phyloP scores from a whole-genome alignment of 35 echinoderm and acorn worm species.

The Heliocidaris erythrogramma region DNA sequence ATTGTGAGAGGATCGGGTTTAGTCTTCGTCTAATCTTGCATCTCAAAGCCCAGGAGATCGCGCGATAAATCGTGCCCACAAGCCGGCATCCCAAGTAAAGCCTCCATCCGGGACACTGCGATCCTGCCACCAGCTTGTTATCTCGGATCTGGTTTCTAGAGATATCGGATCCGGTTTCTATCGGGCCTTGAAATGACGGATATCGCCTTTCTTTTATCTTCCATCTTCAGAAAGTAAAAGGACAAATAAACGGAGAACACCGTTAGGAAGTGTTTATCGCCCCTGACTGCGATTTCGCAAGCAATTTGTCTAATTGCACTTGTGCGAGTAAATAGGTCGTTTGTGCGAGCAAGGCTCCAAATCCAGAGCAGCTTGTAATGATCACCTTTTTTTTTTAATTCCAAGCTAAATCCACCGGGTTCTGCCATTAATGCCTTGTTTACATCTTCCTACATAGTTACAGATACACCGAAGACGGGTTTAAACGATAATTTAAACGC shows the following conservation, averaged over 20 bases:
- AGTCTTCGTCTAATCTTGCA: background rate
- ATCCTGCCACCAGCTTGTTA: background rate
- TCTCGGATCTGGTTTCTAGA: background rate
- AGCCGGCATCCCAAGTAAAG: background rate
- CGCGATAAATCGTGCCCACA: slow-evolving; percentile 6
- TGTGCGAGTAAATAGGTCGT: background rate
- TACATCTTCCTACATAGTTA: background rate
- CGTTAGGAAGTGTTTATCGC: background rate
- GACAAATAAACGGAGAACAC: background rate
- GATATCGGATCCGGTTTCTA: background rate
- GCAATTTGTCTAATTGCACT: slow-evolving; percentile 34
- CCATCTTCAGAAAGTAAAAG: background rate
- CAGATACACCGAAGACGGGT: background rate
- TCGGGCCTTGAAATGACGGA: background rate
- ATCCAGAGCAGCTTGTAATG: background rate
- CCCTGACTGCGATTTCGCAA: background rate
- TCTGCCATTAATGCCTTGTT: background rate
- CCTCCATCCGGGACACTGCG: background rate
- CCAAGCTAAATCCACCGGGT: background rate
- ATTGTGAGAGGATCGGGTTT: background rate
- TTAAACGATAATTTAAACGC: background rate
- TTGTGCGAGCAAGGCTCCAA: background rate
- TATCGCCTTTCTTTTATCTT: slow-evolving; percentile 7
- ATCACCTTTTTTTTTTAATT: background rate
- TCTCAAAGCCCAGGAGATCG: background rate